Evolutionary conservation across 1,140 invertebrate species (phyloP).

Genomic region (Lepidostoma basale): DNA sequence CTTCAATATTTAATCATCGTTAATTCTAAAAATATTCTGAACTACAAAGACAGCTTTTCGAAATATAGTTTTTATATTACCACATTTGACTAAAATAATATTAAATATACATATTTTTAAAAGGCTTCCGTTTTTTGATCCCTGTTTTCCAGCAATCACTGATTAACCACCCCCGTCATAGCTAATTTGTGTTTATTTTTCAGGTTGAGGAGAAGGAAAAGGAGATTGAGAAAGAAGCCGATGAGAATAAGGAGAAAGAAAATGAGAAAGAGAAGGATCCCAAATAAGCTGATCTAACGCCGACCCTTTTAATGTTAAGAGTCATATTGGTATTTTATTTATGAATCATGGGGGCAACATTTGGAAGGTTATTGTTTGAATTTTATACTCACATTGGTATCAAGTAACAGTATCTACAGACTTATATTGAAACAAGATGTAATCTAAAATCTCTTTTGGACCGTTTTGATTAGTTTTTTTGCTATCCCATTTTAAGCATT

Average conservation of each 20-base stretch:
- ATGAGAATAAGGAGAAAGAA: slow-evolving; percentile 77
- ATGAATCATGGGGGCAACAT: slow-evolving; percentile 19
- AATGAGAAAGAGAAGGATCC: slow-evolving; percentile 53
- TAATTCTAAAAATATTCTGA: too few species aligned
- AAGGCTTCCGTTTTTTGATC: too few species aligned
- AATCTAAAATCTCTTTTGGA: slow-evolving; percentile 28
- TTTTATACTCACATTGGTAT: slow-evolving; percentile 16
- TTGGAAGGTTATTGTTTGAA: slow-evolving; percentile 6
- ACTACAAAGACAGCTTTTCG: too few species aligned
- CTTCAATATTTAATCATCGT: too few species aligned
- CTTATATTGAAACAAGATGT: slow-evolving; percentile 28
- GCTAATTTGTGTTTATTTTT: too few species aligned
- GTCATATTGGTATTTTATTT: slow-evolving; percentile 38
- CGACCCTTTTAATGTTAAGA: slow-evolving; percentile 19
- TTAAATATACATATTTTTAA: too few species aligned
- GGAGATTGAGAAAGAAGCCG: slow-evolving; percentile 69
- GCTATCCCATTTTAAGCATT: slow-evolving; percentile 18
- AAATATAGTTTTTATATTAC: too few species aligned
- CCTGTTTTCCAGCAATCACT: too few species aligned
- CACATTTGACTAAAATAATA: too few species aligned
- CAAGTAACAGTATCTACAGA: slow-evolving; percentile 29
- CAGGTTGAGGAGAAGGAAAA: slow-evolving; percentile 71
- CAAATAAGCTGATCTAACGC: slow-evolving; percentile 46
- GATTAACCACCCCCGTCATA: too few species aligned
- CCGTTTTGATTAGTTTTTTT: slow-evolving; percentile 16